A percentile compares a stretch with the other conserved stretches of the same genome.
These are phyloP conservation scores for Nysson spinosus DNA, from an alignment of 2,888 invertebrate genomes.

Conservation along the genomic window DNA sequence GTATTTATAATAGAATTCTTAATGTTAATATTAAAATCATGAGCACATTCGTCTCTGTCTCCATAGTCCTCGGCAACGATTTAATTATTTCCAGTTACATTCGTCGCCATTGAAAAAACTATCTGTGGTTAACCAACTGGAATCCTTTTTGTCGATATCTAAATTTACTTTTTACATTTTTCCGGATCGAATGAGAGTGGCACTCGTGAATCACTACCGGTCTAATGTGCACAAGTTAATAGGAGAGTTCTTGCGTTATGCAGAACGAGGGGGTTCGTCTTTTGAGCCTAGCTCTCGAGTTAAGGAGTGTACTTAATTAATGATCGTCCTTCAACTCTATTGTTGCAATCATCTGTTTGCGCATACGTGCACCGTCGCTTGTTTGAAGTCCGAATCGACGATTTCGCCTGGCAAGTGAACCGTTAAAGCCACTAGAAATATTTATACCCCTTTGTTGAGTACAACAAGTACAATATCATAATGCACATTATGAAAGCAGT, in stretches of 20 bases:
- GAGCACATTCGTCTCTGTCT: background rate
- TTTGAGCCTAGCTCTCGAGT: conserved; percentile 23
- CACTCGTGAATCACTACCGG: conserved; percentile 30
- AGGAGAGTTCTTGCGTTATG: background rate
- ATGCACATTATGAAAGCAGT: too few species aligned
- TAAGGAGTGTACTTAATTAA: conserved; percentile 47
- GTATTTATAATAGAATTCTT: too few species aligned
- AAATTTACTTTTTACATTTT: conserved; percentile 14
- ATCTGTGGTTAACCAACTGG: background rate
- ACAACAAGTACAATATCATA: conserved; percentile 17
- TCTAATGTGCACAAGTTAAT: conserved; percentile 33
- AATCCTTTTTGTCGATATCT: conserved; percentile 1
- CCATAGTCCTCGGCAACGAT: background rate
- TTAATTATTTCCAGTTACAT: conserved; percentile 4
- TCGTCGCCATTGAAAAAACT: background rate
- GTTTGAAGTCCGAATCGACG: conserved; percentile 25
- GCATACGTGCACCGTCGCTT: conserved; percentile 6
- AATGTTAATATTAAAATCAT: too few species aligned
- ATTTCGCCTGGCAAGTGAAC: conserved; percentile 50
- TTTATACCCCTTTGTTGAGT: background rate
- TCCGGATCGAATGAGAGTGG: conserved; percentile 31
- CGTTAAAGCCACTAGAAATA: conserved; percentile 42
- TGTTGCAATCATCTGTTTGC: conserved; percentile 39
- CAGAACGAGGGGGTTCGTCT: background rate
- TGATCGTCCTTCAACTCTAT: conserved; percentile 23